Evolutionary conservation across 2,113 vertebrate species (phyloP).

Genomic region (Setophaga petechia): DNA sequence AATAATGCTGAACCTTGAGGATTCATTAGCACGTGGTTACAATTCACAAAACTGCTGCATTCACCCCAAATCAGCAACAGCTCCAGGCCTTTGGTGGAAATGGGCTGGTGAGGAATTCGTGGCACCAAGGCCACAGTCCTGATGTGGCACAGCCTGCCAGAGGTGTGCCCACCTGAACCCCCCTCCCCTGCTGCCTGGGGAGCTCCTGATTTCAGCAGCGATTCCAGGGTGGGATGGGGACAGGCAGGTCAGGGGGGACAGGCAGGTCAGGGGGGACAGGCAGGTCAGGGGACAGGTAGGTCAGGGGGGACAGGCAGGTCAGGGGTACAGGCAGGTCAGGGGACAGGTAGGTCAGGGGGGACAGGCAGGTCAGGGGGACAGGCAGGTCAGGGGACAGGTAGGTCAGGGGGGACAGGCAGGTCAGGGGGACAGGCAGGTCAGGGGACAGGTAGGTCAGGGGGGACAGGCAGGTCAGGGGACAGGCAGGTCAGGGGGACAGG

Average conservation of each 20-base stretch:
- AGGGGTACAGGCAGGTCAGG: too few relatives aligned
- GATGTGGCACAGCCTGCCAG: accelerated
- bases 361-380: too few relatives aligned
- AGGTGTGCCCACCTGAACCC: background rate
- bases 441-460: too few relatives aligned
- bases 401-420: too few relatives aligned
- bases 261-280: too few relatives aligned
- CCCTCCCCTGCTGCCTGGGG: accelerated
- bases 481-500: too few relatives aligned
- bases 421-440: too few relatives aligned
- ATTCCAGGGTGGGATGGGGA: background rate
- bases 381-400: too few relatives aligned
- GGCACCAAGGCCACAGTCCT: background rate
- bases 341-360: too few relatives aligned
- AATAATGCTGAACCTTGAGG: background rate
- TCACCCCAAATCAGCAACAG: background rate
- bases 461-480: too few relatives aligned
- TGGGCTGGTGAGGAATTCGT: accelerated
- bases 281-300: too few relatives aligned
- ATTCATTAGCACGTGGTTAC: background rate
- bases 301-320: too few relatives aligned
- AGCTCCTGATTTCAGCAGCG: background rate
- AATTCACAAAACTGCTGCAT: background rate
- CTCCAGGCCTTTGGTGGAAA: background rate
- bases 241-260: accelerated